These are phyloP conservation scores for Oophaga pumilio DNA, from an alignment of 2,113 vertebrate species.

Conservation along the genomic window DNA sequence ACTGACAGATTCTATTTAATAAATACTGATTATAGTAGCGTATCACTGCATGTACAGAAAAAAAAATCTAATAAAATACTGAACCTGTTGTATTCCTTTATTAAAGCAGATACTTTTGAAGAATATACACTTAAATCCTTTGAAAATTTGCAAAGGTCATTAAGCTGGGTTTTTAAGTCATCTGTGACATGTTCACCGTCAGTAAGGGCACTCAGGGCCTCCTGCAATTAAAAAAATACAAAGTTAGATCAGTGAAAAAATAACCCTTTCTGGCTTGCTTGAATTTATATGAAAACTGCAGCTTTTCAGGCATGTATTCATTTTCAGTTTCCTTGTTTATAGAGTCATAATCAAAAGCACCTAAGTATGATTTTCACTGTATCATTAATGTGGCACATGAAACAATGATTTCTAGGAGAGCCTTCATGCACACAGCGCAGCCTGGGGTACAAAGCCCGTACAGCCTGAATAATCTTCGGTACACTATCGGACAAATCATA, in stretches of 20 bases:
- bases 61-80: background rate
- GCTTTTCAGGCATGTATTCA: background rate
- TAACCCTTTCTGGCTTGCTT: background rate
- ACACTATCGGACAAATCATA: no score
- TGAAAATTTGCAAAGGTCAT: conserved; percentile 92
- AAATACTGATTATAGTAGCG: no score
- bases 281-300: background rate
- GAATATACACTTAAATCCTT: conserved; percentile 86
- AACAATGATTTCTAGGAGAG: background rate
- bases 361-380: background rate
- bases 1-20: no score
- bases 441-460: no score
- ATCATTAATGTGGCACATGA: background rate
- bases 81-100: conserved; percentile 97
- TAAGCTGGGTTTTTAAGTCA: conserved; percentile 88
- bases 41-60: background rate
- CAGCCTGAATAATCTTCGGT: no score
- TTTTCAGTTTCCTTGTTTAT: background rate
- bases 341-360: background rate
- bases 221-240: conserved; percentile 70
- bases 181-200: conserved; percentile 87
- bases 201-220: conserved; percentile 80
- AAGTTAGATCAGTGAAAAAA: conserved; percentile 20
- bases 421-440: background rate
- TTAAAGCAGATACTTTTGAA: conserved; percentile 86